phyloP scores from a whole-genome alignment of 2,797 vertebrate species.

The Pelochelys cantorii region DNA sequence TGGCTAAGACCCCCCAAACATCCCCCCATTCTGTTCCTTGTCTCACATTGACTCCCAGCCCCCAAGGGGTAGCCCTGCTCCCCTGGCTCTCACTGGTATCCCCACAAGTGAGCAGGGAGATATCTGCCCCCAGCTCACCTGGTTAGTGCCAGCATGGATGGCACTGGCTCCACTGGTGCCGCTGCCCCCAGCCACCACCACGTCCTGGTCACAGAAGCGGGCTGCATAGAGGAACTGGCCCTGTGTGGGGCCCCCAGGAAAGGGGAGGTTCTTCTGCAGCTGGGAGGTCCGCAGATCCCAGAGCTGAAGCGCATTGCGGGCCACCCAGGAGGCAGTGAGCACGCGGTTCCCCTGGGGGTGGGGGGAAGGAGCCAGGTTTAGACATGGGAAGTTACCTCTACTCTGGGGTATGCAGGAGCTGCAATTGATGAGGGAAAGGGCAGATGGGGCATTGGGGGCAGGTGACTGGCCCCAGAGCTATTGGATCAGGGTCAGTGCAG shows the following conservation, averaged over 20 bases:
- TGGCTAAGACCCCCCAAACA: neutral
- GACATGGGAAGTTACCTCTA: neutral
- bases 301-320: conserved; percentile 47
- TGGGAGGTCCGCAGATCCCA: conserved; percentile 55
- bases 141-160: conserved; percentile 1
- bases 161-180: conserved; percentile 36
- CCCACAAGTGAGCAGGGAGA: neutral
- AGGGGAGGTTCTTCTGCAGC: conserved; percentile 43
- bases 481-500: neutral
- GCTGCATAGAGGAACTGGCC: conserved; percentile 60
- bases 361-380: neutral
- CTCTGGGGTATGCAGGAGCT: neutral
- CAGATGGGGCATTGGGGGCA: neutral
- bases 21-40: neutral
- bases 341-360: conserved; percentile 22
- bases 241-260: conserved; percentile 38
- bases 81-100: neutral
- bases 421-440: neutral
- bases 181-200: conserved; percentile 52
- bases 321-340: conserved; percentile 59
- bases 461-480: neutral
- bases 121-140: conserved; percentile 14
- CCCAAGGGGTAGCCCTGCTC: neutral
- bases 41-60: neutral
- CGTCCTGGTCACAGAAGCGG: conserved; percentile 8